phyloP scores from a whole-genome alignment of 2,888 invertebrate species.

The Theodoxus fluviatilis region DNA sequence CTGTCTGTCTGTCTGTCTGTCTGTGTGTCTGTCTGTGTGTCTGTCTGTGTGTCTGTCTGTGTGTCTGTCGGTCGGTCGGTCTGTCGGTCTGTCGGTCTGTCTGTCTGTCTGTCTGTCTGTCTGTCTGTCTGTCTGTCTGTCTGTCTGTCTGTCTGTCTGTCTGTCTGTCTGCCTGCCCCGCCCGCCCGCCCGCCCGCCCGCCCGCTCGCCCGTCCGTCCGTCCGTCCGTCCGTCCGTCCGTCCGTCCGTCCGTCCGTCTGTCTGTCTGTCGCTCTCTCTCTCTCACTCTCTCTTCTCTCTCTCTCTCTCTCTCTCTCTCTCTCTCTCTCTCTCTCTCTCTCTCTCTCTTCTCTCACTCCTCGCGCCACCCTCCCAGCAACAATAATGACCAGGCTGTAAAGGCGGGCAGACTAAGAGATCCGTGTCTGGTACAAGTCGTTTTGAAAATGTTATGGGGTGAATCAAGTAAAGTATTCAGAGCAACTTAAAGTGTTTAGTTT shows the following conservation, averaged over 20 bases:
- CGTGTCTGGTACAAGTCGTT: no score
- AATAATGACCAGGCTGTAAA: no score
- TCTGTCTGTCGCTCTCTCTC: not conserved
- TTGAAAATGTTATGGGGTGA: no score
- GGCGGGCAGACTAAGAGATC: no score
- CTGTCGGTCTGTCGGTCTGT: no score
- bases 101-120: not conserved
- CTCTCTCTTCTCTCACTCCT: slow-evolving; percentile 4
- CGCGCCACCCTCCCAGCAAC: no score
- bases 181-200: not conserved
- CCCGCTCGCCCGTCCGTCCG: not conserved
- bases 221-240: not conserved
- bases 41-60: no score
- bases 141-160: not conserved
- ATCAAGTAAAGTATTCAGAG: not conserved
- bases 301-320: slow-evolving; percentile 18
- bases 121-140: not conserved
- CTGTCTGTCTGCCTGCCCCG: not conserved
- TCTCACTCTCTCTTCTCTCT: not conserved
- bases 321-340: slow-evolving; percentile 23
- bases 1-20: not conserved
- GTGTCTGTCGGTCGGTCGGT: no score
- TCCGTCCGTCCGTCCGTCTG: not conserved
- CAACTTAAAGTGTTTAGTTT: not conserved
- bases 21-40: not conserved